These are phyloP conservation scores for Hemichromis elongatus DNA, from an alignment of 2,113 vertebrate genomes.

Conservation along the genomic window DNA sequence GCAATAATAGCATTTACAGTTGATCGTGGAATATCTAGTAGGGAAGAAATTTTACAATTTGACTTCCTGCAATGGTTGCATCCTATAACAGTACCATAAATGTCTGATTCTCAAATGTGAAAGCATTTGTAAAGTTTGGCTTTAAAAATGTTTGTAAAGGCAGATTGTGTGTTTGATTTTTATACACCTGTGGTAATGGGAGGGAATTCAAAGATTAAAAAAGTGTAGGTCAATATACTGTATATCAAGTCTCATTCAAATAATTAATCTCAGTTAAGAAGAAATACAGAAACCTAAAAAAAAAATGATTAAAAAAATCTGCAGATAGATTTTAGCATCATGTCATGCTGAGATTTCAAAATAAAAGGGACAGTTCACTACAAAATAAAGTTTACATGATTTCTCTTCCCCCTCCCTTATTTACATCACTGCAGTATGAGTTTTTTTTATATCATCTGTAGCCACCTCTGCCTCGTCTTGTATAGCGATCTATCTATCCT, in stretches of 20 bases:
- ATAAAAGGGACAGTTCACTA: neutral
- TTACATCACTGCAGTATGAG: neutral
- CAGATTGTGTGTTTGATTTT: neutral
- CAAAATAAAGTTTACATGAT: neutral
- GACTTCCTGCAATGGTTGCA: neutral
- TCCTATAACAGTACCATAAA: neutral
- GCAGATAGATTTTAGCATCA: neutral
- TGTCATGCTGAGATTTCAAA: neutral
- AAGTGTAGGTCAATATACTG: neutral
- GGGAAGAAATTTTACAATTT: neutral
- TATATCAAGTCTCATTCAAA: neutral
- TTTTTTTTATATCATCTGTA: neutral
- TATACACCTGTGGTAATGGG: neutral
- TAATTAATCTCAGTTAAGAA: neutral
- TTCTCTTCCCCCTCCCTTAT: neutral
- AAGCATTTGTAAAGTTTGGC: neutral
- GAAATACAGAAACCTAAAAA: neutral
- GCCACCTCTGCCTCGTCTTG: neutral
- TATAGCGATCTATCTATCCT: neutral
- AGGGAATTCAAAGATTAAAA: neutral
- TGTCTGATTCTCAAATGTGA: neutral
- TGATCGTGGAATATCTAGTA: neutral
- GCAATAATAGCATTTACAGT: neutral
- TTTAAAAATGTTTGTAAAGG: neutral
- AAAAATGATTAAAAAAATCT: neutral